Base-by-base conservation (phyloP, 2,888 invertebrate genomes). In the Ennomos fuscantarius region DNA sequence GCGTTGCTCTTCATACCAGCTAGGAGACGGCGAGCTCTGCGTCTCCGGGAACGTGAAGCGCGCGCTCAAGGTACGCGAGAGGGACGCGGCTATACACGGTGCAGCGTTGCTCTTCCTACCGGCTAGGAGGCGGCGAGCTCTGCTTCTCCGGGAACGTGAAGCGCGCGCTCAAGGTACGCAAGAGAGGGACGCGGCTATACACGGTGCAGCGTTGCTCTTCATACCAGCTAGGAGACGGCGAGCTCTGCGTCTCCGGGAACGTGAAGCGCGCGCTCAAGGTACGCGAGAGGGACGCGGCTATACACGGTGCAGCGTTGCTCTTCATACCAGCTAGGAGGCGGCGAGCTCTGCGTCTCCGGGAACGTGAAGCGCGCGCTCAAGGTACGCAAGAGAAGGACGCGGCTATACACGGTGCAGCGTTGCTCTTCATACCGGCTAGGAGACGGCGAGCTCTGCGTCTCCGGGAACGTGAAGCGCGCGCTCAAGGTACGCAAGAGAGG, bases 391-490 rank as follows among this genome's bases (percentile, higher is more conserved):
- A 15, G 3, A 3, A 1, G 15, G 3, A 3, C 15, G 1, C 3
- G 3, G 15, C 2, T 15, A 15, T 15, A 15, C 1, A 15, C 3
- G 3, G 15, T 24, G 24, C 24, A 24, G 24, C 24, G 3, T 3
- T 24, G 2, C 24, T 24, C 24, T 6, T 24, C 24, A 3, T 6
- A 24, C 24, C n/a, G n/a, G n/a, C n/a, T n/a, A n/a, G n/a, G n/a
- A n/a, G n/a, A n/a, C n/a, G n/a, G 99, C 92, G 99, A 99, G 90
- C 97, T 97, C 70, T 99, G 99, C 89, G 99, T 99, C 49, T 98
- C 98, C 24, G 96, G 97, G 60, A 99, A 99, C 87, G 99, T 99
- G 68, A 99, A 99, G 93, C 97, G 99, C 72, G 98, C 98, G 52
- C 94, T 99, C 61, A 99, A 99, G 85, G 86, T 84, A 32, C 24